Conservation (phyloP, 2,113 vertebrate genomes). For the Rhinichthys klamathensis region DNA sequence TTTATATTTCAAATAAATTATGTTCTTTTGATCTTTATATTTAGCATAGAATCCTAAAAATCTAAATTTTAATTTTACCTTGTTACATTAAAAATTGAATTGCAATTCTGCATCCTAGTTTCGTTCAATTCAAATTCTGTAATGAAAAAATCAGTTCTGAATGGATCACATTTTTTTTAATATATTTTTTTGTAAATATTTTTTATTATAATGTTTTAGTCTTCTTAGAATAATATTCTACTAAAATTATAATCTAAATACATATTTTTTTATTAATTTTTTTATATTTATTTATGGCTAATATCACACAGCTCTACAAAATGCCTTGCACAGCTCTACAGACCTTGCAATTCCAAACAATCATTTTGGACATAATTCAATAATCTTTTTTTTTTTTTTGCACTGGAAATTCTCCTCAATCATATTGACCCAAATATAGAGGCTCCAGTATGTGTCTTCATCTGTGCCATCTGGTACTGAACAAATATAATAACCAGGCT, state of each 20-base stretch:
- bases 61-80: too few relatives aligned
- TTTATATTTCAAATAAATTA: neutral
- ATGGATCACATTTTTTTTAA: neutral
- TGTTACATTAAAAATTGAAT: neutral
- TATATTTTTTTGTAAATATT: neutral
- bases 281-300: neutral
- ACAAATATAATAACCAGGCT: conserved; percentile 64
- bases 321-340: neutral
- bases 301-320: neutral
- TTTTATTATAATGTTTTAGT: neutral
- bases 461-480: conserved; percentile 55
- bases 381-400: conserved; percentile 45
- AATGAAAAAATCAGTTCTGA: neutral
- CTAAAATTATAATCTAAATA: neutral
- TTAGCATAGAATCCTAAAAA: too few relatives aligned
- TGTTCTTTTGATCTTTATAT: too few relatives aligned
- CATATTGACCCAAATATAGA: conserved; percentile 53
- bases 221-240: neutral
- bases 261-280: neutral
- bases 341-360: conserved; percentile 30
- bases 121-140: neutral
- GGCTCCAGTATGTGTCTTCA: conserved; percentile 45
- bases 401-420: conserved; percentile 42
- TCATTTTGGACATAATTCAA: conserved; percentile 52
- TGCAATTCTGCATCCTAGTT: neutral